These are phyloP conservation scores for Elachura formosa DNA, from an alignment of 2,113 vertebrate species.

Conservation along the genomic window DNA sequence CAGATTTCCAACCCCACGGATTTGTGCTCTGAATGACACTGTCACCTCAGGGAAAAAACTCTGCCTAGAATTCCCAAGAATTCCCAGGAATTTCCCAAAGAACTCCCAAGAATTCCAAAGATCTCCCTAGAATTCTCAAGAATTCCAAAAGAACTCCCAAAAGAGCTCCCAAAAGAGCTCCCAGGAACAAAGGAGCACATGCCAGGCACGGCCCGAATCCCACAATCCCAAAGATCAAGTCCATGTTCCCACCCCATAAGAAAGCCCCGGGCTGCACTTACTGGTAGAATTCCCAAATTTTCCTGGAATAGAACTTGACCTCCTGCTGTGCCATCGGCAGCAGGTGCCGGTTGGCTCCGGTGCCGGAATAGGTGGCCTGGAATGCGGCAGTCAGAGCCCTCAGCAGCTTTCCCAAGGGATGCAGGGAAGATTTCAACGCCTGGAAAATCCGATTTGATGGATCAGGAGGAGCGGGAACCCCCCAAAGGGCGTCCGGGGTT, in stretches of 20 bases:
- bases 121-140: not conserved
- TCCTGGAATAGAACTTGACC: slow-evolving; percentile 65
- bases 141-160: not conserved
- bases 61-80: not conserved
- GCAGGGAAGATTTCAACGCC: slow-evolving; percentile 62
- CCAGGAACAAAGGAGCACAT: rapidly evolving
- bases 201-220: not conserved
- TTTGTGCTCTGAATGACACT: not conserved
- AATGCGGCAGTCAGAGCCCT: slow-evolving; percentile 58
- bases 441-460: not conserved
- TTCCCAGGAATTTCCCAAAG: not conserved
- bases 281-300: slow-evolving; percentile 73
- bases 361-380: slow-evolving; percentile 69
- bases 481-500: not conserved
- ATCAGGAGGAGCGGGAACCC: not conserved
- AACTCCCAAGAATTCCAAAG: rapidly evolving
- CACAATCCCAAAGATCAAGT: rapidly evolving
- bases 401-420: slow-evolving; percentile 73
- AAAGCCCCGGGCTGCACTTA: not conserved
- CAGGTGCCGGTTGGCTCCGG: slow-evolving; percentile 73
- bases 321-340: slow-evolving; percentile 75
- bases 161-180: rapidly evolving
- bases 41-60: not conserved
- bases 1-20: rapidly evolving
- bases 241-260: rapidly evolving